phyloP scores from a whole-genome alignment of 2,888 invertebrate genomes.

The Aporophyla nigra region DNA sequence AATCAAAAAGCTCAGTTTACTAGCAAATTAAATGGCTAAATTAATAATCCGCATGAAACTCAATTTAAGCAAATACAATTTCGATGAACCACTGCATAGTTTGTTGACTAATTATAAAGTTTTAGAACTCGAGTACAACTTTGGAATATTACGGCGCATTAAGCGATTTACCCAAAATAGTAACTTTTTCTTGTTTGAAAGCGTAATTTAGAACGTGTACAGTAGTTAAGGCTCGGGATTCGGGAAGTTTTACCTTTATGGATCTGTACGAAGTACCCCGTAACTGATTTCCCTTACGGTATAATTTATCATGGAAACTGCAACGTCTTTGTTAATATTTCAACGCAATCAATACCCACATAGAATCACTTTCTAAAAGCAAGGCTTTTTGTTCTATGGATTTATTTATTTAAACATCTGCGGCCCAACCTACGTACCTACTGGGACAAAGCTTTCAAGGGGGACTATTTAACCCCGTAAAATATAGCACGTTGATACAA shows the following conservation, averaged over 20 bases:
- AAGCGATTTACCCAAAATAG: slow-evolving; percentile 36
- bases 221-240: slow-evolving; percentile 22
- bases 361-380: slow-evolving; percentile 23
- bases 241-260: slow-evolving; percentile 7
- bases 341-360: not conserved
- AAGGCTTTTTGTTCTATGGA: not conserved
- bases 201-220: slow-evolving; percentile 11
- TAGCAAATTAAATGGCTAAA: slow-evolving; percentile 17
- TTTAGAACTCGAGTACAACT: slow-evolving; percentile 40
- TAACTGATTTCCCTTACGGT: slow-evolving; percentile 2
- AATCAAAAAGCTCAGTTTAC: not conserved
- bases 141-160: slow-evolving; percentile 36
- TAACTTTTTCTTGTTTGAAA: slow-evolving; percentile 33
- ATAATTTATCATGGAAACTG: not conserved
- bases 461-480: slow-evolving; percentile 48
- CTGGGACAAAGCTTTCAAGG: slow-evolving; percentile 44
- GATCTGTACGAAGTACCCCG: not conserved
- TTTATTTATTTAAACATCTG: slow-evolving; percentile 51
- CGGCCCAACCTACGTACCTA: not conserved
- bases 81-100: slow-evolving; percentile 39
- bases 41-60: slow-evolving; percentile 26
- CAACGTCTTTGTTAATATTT: not conserved
- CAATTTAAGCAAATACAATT: slow-evolving; percentile 36
- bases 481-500: slow-evolving; percentile 53
- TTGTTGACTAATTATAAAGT: slow-evolving; percentile 54